These are phyloP conservation scores for Pundamilia nyererei DNA, from an alignment of 2,113 vertebrate species.

Conservation along the genomic window DNA sequence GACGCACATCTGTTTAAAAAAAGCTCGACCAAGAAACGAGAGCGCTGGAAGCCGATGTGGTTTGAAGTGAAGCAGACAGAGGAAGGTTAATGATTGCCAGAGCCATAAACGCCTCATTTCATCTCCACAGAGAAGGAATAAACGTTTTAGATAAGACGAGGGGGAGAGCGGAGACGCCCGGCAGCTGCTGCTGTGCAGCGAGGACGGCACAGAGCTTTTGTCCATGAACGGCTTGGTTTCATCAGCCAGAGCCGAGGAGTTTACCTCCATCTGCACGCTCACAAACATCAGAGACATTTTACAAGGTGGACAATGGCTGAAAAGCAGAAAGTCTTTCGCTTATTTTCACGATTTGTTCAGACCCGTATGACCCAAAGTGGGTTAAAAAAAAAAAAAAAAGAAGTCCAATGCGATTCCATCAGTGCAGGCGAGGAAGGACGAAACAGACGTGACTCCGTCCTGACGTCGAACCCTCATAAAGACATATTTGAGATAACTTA, in stretches of 20 bases:
- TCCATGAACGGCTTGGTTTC: neutral
- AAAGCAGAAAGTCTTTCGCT: neutral
- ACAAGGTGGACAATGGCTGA: neutral
- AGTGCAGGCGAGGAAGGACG: neutral
- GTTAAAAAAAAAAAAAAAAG: neutral
- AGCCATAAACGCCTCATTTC: neutral
- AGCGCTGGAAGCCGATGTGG: neutral
- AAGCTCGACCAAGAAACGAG: too few relatives aligned
- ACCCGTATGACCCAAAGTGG: neutral
- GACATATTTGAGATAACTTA: neutral
- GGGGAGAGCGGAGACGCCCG: neutral
- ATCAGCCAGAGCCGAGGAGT: neutral
- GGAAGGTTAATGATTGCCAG: neutral
- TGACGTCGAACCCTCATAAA: neutral
- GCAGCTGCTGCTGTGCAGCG: neutral
- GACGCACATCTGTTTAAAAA: too few relatives aligned
- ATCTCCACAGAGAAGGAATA: neutral
- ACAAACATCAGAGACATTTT: neutral
- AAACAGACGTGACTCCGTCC: too few relatives aligned
- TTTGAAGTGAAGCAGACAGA: neutral
- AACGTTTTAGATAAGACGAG: neutral
- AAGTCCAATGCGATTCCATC: neutral
- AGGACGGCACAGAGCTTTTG: neutral
- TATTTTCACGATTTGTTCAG: neutral
- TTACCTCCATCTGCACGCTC: neutral